Evolutionary conservation across 2,113 vertebrate genomes (phyloP).

Genomic region (Chionomys nivalis): DNA sequence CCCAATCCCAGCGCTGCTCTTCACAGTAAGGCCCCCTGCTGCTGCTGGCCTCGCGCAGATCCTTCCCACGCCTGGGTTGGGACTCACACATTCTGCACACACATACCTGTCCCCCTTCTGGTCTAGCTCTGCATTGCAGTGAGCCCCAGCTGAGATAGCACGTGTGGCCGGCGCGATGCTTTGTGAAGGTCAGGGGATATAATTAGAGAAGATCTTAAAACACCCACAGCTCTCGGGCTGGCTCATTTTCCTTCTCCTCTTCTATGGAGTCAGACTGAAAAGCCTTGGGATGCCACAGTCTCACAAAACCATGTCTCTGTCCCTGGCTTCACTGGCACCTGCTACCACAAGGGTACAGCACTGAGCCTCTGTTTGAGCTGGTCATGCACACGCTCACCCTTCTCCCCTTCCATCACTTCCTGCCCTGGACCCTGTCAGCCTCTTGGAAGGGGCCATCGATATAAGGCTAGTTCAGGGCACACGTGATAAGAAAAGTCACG

Average conservation of each 20-base stretch:
- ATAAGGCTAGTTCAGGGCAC: background rate
- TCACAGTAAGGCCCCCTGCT: constrained; percentile 88
- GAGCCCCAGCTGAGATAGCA: background rate
- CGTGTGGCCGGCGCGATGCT: background rate
- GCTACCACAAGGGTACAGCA: background rate
- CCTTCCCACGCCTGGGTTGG: background rate
- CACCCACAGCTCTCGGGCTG: background rate
- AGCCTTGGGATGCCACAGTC: background rate
- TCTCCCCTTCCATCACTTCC: background rate
- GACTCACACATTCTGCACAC: background rate
- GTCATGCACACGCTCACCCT: background rate
- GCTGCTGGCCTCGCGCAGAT: background rate
- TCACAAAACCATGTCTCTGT: background rate
- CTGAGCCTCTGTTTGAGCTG: background rate
- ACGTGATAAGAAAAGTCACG: background rate
- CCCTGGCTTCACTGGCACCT: background rate
- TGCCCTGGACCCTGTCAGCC: background rate
- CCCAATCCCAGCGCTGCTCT: constrained; percentile 94
- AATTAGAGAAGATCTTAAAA: constrained; percentile 21
- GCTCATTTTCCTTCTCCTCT: background rate
- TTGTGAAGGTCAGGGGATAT: background rate
- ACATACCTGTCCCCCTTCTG: background rate
- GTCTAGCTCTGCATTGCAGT: background rate
- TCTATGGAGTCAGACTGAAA: background rate
- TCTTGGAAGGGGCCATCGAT: constrained; percentile 21